Evolutionary conservation across 2,797 vertebrate genomes (phyloP), one percentile per base, ranked within the genome.

Genomic region (Sebastes alutus): DNA sequence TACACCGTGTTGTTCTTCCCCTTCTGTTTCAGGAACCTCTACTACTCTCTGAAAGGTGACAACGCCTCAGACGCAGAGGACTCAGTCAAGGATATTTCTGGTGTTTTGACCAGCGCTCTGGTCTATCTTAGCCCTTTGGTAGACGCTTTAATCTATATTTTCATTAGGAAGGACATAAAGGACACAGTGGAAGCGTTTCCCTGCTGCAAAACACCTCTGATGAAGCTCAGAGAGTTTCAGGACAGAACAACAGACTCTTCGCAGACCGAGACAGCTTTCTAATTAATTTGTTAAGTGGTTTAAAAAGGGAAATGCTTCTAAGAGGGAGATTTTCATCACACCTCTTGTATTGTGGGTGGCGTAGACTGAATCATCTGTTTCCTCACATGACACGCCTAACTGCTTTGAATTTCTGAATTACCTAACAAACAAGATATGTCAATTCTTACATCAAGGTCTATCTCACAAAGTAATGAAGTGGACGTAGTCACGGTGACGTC

Each of bases 111-210:
- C 25, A 79, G 23, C 3, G 72, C 59, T 23, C 35, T 82, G 55
- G 38, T 87, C 54, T 87, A 72, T 61, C 35, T 88, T 6, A 84
- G 69, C 18, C 71, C 79, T n/a, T n/a, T 86, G 38, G 18, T 67
- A 13, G 67, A 80, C 8, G 23, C 18, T 59, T 52, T 63, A 52
- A 9, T 52, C 49, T 52, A 52, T 52, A 52, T 78, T 72, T 81
- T 83, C 63, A 76, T 81, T 23, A 68, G 75, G 68, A 77, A 4
- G 35, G 71, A 82, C 20, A 46, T 78, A 38, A 60, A 2, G 16
- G 75, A 79, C 69, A 79, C 69, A 60, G 9, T 65, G 20, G 58
- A 77, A 13, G 61, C 58, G 4, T 77, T 87, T 72, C 65, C 77
- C 4, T 83, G 78, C 82, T 78, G 60, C 20, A 69, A 16, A 58